Percentiles rank a stretch among this genome's conserved stretches.
phyloP scores from a whole-genome alignment of 2,797 vertebrate species.

The Danio jaintianensis region DNA sequence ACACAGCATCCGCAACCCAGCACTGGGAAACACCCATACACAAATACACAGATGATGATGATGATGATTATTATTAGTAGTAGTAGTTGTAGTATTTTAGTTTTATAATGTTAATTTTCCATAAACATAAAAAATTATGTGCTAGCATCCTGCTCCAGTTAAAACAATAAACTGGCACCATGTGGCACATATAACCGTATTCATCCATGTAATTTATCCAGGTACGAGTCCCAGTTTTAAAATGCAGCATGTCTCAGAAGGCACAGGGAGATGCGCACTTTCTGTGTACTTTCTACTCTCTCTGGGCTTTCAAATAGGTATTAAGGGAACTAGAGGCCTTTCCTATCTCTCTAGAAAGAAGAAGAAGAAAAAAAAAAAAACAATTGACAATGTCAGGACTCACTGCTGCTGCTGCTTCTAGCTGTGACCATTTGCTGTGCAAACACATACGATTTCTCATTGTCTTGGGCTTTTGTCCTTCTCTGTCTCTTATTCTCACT shows the following conservation, averaged over 20 bases:
- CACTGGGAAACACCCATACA: no score
- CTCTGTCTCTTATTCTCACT: conserved; percentile 35
- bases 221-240: conserved; percentile 32
- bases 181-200: conserved; percentile 6
- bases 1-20: no score
- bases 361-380: conserved; percentile 53
- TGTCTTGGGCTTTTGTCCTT: conserved; percentile 1
- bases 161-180: not conserved
- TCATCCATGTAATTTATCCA: not conserved
- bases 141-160: not conserved
- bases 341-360: conserved; percentile 58
- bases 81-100: no score
- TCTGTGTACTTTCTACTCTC: conserved; percentile 63
- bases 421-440: conserved; percentile 40
- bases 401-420: conserved; percentile 45
- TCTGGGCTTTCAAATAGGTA: conserved; percentile 57
- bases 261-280: conserved; percentile 19
- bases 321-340: conserved; percentile 61
- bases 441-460: conserved; percentile 41
- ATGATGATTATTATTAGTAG: no score
- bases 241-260: conserved; percentile 34
- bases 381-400: conserved; percentile 67
- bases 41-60: no score
- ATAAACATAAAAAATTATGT: not conserved
- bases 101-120: no score